These are phyloP conservation scores for Archegozetes longisetosus DNA, from an alignment of 1,140 invertebrate genomes.

Conservation along the genomic window DNA sequence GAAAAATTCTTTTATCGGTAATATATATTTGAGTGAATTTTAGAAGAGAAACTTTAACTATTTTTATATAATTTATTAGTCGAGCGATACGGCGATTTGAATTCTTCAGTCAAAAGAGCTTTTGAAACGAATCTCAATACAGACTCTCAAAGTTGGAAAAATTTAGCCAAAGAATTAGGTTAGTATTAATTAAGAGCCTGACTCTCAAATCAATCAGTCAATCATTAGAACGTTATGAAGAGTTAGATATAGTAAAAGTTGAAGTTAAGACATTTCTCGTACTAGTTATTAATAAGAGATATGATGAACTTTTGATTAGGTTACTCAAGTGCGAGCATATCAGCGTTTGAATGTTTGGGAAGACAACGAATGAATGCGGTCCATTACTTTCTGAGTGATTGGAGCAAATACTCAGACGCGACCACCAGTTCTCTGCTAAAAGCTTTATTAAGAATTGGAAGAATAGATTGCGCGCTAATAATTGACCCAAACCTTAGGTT, in stretches of 20 bases:
- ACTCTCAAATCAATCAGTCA: too few relatives aligned
- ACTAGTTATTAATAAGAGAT: too few relatives aligned
- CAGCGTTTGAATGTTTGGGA: not conserved
- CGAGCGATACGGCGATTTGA: not conserved
- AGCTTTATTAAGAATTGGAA: slow-evolving; percentile 4
- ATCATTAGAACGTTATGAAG: too few relatives aligned
- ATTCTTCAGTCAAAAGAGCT: not conserved
- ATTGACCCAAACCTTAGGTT: not conserved
- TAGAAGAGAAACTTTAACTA: too few relatives aligned
- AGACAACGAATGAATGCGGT: not conserved
- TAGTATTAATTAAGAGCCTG: not conserved
- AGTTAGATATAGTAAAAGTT: too few relatives aligned
- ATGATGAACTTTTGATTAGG: not conserved
- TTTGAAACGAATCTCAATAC: slow-evolving; percentile 4
- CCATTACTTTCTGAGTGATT: not conserved
- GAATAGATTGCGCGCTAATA: slow-evolving; percentile 6
- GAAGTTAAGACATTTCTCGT: too few relatives aligned
- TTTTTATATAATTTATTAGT: not conserved
- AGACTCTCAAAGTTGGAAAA: not conserved
- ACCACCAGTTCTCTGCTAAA: not conserved
- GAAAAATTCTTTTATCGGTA: not conserved
- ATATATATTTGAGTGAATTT: too few relatives aligned
- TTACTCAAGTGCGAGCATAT: not conserved
- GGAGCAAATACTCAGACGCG: not conserved
- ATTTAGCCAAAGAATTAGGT: slow-evolving; percentile 8